Conservation (phyloP, 92 coral and sea anemone species). For the Porites divaricata region DNA sequence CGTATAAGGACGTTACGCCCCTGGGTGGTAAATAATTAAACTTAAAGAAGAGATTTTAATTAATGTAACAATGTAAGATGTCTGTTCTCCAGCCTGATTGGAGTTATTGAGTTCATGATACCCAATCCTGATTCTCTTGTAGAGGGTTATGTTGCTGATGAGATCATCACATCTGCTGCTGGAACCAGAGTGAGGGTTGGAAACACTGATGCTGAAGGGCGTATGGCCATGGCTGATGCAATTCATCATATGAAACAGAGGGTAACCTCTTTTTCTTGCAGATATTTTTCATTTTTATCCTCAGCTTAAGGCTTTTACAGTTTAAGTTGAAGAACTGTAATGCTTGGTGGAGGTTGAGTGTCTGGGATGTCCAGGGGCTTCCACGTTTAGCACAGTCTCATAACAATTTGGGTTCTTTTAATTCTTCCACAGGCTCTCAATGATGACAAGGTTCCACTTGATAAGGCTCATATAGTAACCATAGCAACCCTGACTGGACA, state of each 20-base stretch:
- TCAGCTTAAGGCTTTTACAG: too few species aligned
- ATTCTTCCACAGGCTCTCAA: constrained; percentile 53
- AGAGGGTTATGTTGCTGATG: constrained; percentile 96
- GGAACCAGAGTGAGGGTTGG: constrained; percentile 91
- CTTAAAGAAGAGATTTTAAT: too few species aligned
- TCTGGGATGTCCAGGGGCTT: too few species aligned
- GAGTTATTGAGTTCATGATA: background rate
- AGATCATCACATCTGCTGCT: constrained; percentile 95
- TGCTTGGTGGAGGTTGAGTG: too few species aligned
- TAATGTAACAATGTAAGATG: background rate
- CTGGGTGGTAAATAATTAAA: background rate
- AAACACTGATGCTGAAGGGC: constrained; percentile 98
- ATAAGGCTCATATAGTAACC: constrained; percentile 70
- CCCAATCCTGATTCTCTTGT: background rate
- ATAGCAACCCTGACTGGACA: constrained; percentile 97
- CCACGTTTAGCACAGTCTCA: background rate
- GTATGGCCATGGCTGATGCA: constrained; percentile 96
- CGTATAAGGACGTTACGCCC: background rate
- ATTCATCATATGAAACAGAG: constrained; percentile 75
- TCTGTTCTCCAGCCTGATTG: too few species aligned
- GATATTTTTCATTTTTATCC: too few species aligned
- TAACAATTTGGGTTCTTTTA: too few species aligned
- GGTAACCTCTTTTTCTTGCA: constrained; percentile 34
- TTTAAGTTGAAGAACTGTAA: too few species aligned
- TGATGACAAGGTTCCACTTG: constrained; percentile 60